Evolutionary conservation across 2,797 vertebrate genomes (phyloP), one percentile per base, ranked within the genome.

Genomic region (Darevskia mixta): DNA sequence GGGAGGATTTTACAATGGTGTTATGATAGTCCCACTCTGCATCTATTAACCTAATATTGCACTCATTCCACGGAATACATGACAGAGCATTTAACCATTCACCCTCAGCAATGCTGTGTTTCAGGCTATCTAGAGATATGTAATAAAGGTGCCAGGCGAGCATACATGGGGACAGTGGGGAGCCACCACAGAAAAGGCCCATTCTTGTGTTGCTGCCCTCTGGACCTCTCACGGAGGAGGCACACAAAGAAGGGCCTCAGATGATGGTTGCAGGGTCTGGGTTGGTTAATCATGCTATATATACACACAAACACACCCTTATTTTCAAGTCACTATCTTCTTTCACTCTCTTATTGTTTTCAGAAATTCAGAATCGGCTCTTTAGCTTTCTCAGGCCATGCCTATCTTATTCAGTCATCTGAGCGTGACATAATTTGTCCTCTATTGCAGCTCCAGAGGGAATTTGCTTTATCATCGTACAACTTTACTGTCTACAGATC

Each of bases 1-100:
- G 9, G 67, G 58, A 72, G 18, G 41, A 79, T 69, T 86, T 78
- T 73, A 79, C 75, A 75, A 87, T 91, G 67, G 17, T 92, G 38
- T 82, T 86, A 69, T 45, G 81, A 0, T 13, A 78, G 75, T 85
- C 32, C 45, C 29, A 32, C 15, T 29, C 10, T 35, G n/a, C 61
- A 27, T 76, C 27, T 15, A 18, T 58, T 64, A 58, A 41, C 20
- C 69, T 87, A 90, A 82, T 61, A 64, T 81, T 86, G 84, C 79
- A 83, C 90, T 2, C 0, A 41, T 93, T 92, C 84, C 0, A 1
- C 82, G 43, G 86, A 81, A 72, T 43, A 5, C 3, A 86, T 88
- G 27, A 55, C 17, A 35, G 0, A 85, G 29, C 2, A 11, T 82
- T 43, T 77, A 32, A 77, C 8, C 55, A 43, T 43, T 71, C 10